Conservation (phyloP, 2,113 vertebrate genomes). For the Nycticryphes semicollaris region DNA sequence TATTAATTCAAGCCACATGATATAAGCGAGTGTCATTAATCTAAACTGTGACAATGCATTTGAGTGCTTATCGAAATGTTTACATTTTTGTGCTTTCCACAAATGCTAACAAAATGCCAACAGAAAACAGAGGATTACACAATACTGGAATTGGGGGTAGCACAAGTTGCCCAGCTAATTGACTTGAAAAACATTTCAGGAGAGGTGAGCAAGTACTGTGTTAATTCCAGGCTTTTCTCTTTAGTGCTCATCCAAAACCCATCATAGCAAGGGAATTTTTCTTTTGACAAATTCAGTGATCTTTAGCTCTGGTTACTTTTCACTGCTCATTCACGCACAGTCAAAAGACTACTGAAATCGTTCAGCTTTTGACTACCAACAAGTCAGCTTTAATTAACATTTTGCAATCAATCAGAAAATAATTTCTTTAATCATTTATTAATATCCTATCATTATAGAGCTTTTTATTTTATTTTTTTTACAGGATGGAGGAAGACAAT, state of each 20-base stretch:
- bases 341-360: not conserved
- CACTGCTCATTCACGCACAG: not conserved
- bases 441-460: not conserved
- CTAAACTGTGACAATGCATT: not conserved
- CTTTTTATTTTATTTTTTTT: not conserved
- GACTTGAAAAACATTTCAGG: not conserved
- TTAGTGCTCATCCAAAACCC: not conserved
- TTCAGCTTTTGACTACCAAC: not conserved
- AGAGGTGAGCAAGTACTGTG: not conserved
- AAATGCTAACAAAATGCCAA: not conserved
- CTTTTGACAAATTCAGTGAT: not conserved
- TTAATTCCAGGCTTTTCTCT: not conserved
- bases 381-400: not conserved
- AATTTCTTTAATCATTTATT: not conserved
- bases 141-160: not conserved
- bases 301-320: not conserved
- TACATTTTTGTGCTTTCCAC: not conserved
- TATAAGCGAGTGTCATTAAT: slow-evolving; percentile 2
- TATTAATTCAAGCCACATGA: not conserved
- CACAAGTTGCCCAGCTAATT: not conserved
- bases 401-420: not conserved
- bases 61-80: not conserved
- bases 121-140: not conserved
- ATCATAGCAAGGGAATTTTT: not conserved
- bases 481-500: not conserved